Base-by-base conservation (phyloP, 1,140 invertebrate genomes). In the Coelopa frigida region DNA sequence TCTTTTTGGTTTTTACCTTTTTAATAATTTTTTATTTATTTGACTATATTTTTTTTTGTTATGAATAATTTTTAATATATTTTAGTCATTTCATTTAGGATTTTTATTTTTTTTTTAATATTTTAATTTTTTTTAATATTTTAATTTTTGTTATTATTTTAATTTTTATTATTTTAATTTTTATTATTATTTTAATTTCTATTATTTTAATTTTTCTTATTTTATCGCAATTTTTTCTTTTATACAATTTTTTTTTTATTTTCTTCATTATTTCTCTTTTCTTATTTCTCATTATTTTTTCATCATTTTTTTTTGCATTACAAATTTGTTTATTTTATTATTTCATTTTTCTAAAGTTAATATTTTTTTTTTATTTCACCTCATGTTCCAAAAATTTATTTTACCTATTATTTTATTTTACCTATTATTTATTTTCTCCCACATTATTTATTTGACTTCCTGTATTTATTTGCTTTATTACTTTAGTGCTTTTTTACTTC, bases 271-370 rank as follows among this genome's bases (percentile, higher is more conserved):
- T 17, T n/a, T 39, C 24, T 39, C n/a, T 21, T 39, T 22, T 39
- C 3, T 39, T 39, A 23, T 39, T 15, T 39, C 24, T 39, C 7
- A 7, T 8, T 7, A 29, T 8, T 8, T 8, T n/a, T n/a, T 29
- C n/a, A 8, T n/a, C 7, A 29, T 29, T 7, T 8, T 8, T 8
- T n/a, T 29, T 8, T n/a, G n/a, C n/a, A n/a, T n/a, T n/a, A n/a
- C n/a, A n/a, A 22, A 23, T 22, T 20, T 20, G 24, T 15, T 39
- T 39, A 23, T 22, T 37, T 39, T 21, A 23, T 39, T 20, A 21
- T 39, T 39, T 39, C 24, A 39, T 39, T 39, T 39, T 17, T n/a
- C 24, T 39, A 23, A 23, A 39, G n/a, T 39, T 39, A n/a, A 21
- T n/a, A 23, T 39, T 39, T 15, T 21, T 39, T 22, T 39, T 3